A percentile compares a stretch with the other conserved stretches of the same genome.
phyloP scores from a whole-genome alignment of 2,113 vertebrate genomes.

The Lagopus leucura region DNA sequence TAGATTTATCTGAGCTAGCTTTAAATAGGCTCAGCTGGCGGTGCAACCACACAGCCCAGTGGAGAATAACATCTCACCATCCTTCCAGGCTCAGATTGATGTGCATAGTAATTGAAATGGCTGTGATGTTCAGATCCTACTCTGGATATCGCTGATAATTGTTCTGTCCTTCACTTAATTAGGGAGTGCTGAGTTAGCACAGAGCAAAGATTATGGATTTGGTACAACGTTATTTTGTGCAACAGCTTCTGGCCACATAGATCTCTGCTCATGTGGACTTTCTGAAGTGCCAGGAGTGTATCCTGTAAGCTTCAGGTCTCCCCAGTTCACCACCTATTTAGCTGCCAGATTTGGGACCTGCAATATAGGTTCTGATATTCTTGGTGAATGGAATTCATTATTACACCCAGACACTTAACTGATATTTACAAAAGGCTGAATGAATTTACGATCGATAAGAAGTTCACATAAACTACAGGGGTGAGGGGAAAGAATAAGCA shows the following conservation, averaged over 20 bases:
- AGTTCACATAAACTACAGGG: not conserved
- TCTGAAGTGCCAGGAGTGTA: not conserved
- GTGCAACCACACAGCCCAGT: not conserved
- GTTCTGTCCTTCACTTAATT: not conserved
- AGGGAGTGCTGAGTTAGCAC: not conserved
- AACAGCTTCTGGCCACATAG: not conserved
- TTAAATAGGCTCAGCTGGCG: not conserved
- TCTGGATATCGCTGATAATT: not conserved
- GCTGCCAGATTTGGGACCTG: not conserved
- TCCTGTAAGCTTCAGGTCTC: not conserved
- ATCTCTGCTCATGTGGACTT: not conserved
- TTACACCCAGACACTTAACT: not conserved
- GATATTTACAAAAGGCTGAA: not conserved
- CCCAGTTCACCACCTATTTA: not conserved
- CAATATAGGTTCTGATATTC: not conserved
- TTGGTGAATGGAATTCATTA: not conserved
- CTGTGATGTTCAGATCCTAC: not conserved
- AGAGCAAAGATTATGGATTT: not conserved
- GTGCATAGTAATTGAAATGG: not conserved
- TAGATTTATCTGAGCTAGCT: not conserved
- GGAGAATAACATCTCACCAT: not conserved
- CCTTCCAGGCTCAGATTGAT: not conserved
- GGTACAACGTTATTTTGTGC: not conserved
- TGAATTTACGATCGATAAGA: not conserved
- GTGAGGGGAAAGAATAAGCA: not conserved